These are phyloP conservation scores for Plutella xylostella DNA, from an alignment of 2,888 invertebrate genomes.

Conservation along the genomic window DNA sequence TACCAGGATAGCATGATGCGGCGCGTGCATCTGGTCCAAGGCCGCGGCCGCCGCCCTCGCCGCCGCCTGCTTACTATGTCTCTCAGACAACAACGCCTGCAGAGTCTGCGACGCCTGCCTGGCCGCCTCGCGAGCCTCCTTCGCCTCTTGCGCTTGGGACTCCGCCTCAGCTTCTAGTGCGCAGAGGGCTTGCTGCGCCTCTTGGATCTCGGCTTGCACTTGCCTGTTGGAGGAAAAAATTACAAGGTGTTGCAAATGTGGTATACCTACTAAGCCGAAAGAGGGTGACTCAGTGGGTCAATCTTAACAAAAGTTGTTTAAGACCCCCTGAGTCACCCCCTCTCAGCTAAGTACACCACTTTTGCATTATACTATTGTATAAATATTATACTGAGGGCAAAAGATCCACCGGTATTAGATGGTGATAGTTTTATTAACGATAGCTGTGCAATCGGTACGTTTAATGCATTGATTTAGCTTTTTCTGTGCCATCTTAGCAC, in stretches of 20 bases:
- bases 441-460: too few species aligned
- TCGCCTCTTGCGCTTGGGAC: conserved; percentile 34
- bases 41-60: conserved; percentile 34
- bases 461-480: too few species aligned
- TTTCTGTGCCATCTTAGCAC: neutral
- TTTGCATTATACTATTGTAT: too few species aligned
- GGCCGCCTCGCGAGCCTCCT: conserved; percentile 39
- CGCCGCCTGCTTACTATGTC: conserved; percentile 33
- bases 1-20: conserved; percentile 41
- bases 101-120: conserved; percentile 36
- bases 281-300: too few species aligned
- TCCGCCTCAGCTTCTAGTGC: conserved; percentile 37
- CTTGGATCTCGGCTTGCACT: conserved; percentile 40
- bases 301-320: too few species aligned
- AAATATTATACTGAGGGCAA: too few species aligned
- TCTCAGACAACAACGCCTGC: conserved; percentile 35
- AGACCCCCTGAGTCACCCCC: too few species aligned
- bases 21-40: conserved; percentile 34
- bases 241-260: too few species aligned
- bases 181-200: conserved; percentile 31
- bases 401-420: too few species aligned
- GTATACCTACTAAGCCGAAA: too few species aligned
- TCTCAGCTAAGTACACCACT: too few species aligned
- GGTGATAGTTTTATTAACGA: too few species aligned
- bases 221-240: conserved; percentile 21